phyloP scores from a whole-genome alignment of 2,888 invertebrate species.

The Tethea ocularis region DNA sequence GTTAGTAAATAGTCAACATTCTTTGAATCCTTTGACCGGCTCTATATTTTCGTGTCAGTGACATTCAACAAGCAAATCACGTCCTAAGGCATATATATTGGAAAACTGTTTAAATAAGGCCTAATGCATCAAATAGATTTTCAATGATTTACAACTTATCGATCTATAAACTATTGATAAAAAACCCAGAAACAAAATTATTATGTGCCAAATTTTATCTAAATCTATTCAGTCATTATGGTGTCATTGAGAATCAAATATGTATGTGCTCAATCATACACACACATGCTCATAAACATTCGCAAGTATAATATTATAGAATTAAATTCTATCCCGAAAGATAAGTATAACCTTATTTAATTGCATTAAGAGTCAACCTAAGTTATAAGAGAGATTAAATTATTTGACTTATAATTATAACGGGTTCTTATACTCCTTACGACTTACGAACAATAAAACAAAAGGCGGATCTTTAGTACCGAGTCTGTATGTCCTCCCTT shows the following conservation, averaged over 20 bases:
- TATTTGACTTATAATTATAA: background rate
- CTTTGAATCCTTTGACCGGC: background rate
- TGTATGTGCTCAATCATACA: no score
- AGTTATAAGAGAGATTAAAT: background rate
- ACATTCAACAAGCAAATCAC: slow-evolving; percentile 7
- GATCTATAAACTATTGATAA: no score
- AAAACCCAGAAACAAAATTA: no score
- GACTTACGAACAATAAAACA: background rate
- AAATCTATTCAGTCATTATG: no score
- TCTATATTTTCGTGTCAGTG: background rate
- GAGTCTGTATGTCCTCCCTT: background rate
- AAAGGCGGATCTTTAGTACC: background rate
- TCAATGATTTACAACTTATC: no score
- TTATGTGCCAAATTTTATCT: no score
- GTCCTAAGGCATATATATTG: background rate
- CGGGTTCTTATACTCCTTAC: background rate
- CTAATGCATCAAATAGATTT: no score
- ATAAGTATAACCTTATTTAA: background rate
- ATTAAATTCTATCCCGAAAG: no score
- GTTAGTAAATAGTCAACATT: background rate
- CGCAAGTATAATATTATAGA: no score
- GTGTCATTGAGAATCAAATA: no score
- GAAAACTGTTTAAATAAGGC: background rate
- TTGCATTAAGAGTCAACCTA: background rate
- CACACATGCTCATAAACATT: no score